Conservation (phyloP, 2,113 vertebrate genomes). For the Dunckerocampus dactyliophorus region DNA sequence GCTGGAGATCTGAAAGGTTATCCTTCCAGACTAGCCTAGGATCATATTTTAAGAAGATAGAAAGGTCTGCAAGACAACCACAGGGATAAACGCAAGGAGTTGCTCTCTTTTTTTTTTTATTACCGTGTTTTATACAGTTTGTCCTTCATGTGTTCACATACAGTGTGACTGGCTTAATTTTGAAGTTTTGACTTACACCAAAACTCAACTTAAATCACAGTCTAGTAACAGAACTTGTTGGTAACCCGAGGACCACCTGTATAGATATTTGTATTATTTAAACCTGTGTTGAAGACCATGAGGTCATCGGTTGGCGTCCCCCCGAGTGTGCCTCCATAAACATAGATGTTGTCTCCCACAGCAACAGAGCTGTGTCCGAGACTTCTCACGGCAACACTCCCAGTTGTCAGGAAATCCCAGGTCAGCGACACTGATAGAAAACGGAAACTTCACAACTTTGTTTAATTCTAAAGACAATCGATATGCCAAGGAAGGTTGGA, state of each 20-base stretch:
- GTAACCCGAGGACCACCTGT: not conserved
- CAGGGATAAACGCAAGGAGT: no score
- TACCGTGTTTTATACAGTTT: no score
- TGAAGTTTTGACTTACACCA: no score
- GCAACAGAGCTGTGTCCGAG: conserved; percentile 60
- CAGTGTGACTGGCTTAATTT: no score
- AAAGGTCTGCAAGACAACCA: no score
- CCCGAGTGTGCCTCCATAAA: conserved; percentile 54
- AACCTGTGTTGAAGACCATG: conserved; percentile 72
- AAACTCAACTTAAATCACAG: no score
- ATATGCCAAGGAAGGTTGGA: not conserved
- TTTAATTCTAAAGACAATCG: not conserved
- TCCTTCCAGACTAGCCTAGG: no score
- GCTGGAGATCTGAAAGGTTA: no score
- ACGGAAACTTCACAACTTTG: not conserved
- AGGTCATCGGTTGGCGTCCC: conserved; percentile 57
- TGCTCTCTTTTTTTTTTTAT: no score
- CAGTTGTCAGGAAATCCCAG: conserved; percentile 54
- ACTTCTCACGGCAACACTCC: conserved; percentile 47
- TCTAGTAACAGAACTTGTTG: not conserved
- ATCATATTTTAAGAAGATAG: no score
- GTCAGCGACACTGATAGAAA: conserved; percentile 61
- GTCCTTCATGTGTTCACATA: no score
- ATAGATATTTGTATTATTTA: not conserved
- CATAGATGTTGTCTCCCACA: conserved; percentile 63